A percentile compares a stretch with the other conserved stretches of the same genome.
phyloP scores from a whole-genome alignment of 2,888 invertebrate genomes.

The Melanostoma scalare region DNA sequence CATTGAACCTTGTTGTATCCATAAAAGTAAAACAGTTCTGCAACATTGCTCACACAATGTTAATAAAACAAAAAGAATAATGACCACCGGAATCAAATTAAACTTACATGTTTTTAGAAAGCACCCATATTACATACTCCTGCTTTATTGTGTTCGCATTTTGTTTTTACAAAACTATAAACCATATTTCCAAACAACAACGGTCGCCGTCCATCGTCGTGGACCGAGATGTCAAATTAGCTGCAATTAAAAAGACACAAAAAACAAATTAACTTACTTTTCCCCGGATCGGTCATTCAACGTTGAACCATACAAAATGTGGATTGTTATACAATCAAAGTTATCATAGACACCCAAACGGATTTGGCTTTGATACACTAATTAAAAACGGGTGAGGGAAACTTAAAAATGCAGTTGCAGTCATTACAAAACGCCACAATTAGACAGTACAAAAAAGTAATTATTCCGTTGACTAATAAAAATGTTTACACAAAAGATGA shows the following conservation, averaged over 20 bases:
- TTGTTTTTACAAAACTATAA: not conserved
- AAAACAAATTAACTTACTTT: constrained; percentile 31
- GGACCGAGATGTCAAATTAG: constrained; percentile 8
- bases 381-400: constrained; percentile 2
- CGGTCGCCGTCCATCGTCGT: too few species aligned
- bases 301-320: constrained; percentile 14
- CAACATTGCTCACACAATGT: not conserved
- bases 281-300: constrained; percentile 52
- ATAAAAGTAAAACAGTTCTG: not conserved
- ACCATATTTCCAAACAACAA: not conserved
- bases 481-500: constrained; percentile 58
- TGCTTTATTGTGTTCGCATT: constrained; percentile 33
- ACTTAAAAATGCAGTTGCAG: not conserved
- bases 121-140: constrained; percentile 28
- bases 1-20: too few species aligned
- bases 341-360: constrained; percentile 21
- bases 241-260: constrained; percentile 14
- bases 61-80: constrained; percentile 8
- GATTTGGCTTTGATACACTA: not conserved
- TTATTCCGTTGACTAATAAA: constrained; percentile 39
- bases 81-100: constrained; percentile 2
- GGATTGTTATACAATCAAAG: constrained; percentile 39
- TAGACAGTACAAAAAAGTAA: constrained; percentile 37
- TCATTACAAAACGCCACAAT: constrained; percentile 5
- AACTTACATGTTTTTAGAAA: constrained; percentile 47